These are phyloP conservation scores for Mamestra configurata DNA, from an alignment of 1,140 invertebrate species.

Conservation along the genomic window DNA sequence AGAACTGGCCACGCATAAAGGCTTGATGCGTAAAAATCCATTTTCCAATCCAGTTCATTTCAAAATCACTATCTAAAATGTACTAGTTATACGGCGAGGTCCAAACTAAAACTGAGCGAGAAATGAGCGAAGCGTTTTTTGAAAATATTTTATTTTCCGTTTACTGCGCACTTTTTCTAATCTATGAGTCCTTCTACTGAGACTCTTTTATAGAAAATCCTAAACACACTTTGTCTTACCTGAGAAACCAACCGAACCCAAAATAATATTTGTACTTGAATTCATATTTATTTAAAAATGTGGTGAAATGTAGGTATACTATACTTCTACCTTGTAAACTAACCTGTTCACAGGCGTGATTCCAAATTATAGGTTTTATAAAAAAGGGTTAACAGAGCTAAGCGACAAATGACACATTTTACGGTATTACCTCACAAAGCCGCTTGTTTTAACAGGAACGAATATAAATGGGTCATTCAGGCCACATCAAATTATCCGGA, in stretches of 20 bases:
- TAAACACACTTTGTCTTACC: too few relatives aligned
- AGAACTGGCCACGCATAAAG: neutral
- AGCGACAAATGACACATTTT: neutral
- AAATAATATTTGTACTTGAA: too few relatives aligned
- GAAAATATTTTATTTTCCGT: too few relatives aligned
- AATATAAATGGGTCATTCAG: conserved; percentile 19
- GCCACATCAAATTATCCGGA: conserved; percentile 11
- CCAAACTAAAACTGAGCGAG: neutral
- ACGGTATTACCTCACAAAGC: neutral
- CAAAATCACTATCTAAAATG: neutral
- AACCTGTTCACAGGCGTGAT: too few relatives aligned
- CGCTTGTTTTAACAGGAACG: conserved; percentile 12
- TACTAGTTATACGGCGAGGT: neutral
- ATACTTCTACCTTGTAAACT: too few relatives aligned
- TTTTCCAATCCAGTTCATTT: conserved; percentile 17
- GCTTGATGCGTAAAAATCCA: conserved; percentile 19
- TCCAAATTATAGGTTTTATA: neutral
- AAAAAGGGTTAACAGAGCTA: neutral
- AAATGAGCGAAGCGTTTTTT: neutral
- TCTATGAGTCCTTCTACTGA: too few relatives aligned
- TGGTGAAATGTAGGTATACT: too few relatives aligned
- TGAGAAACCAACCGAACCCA: too few relatives aligned
- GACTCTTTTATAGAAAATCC: too few relatives aligned
- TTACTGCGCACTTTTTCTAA: too few relatives aligned
- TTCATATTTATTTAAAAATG: too few relatives aligned